phyloP scores from a whole-genome alignment of 2,888 invertebrate genomes.

The Eristalinus aeneus region DNA sequence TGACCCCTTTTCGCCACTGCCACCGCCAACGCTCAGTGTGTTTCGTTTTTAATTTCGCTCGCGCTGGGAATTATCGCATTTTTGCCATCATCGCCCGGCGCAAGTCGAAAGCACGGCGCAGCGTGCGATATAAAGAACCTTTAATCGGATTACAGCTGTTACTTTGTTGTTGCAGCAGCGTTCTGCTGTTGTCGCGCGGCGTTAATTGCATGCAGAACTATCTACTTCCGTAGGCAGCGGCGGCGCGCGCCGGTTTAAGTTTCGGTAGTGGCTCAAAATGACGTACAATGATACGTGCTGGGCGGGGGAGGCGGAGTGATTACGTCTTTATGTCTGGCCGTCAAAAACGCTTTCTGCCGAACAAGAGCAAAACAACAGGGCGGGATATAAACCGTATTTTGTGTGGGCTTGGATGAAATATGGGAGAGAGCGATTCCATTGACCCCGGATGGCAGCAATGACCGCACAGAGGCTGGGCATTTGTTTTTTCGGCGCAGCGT shows the following conservation, averaged over 20 bases:
- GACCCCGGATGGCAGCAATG: neutral
- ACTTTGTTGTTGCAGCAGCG: conserved; percentile 54
- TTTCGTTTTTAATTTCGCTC: neutral
- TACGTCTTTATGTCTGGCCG: neutral
- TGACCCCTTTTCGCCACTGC: neutral
- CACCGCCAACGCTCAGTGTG: neutral
- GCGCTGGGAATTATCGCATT: neutral
- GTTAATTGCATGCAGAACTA: conserved; percentile 57
- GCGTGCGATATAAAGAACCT: conserved; percentile 44
- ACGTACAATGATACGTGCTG: neutral
- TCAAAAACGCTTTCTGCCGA: neutral
- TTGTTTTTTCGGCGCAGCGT: neutral
- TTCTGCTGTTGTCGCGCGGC: conserved; percentile 11
- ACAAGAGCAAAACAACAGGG: neutral
- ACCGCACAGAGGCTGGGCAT: neutral
- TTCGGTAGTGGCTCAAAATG: neutral
- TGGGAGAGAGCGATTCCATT: neutral
- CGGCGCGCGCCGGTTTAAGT: neutral
- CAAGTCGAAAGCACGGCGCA: neutral
- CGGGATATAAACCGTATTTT: neutral
- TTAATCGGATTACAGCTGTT: conserved; percentile 64
- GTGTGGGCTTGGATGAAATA: neutral
- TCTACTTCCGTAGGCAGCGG: conserved; percentile 41
- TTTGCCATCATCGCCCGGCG: neutral
- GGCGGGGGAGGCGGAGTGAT: neutral